Evolutionary conservation across 2,113 vertebrate species (phyloP).

Genomic region (Seriola quinqueradiata): DNA sequence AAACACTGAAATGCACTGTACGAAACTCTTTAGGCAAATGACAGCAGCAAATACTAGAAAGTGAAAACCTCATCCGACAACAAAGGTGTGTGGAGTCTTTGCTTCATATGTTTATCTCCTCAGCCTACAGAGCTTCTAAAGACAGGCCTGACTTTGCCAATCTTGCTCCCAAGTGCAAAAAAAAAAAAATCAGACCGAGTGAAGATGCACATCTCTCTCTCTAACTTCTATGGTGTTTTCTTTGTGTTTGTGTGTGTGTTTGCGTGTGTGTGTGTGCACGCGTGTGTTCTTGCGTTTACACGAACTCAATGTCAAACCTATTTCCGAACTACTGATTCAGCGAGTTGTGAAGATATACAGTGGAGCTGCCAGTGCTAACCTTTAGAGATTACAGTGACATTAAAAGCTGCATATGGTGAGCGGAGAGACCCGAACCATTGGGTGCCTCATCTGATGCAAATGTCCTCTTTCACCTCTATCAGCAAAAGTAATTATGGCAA

Average conservation of each 20-base stretch:
- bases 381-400: constrained; percentile 81
- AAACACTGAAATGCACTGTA: neutral
- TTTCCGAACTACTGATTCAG: constrained; percentile 77
- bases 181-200: neutral
- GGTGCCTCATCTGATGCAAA: constrained; percentile 77
- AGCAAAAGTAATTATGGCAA: constrained; percentile 84
- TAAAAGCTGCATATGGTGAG: constrained; percentile 73
- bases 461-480: constrained; percentile 82
- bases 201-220: constrained; percentile 33
- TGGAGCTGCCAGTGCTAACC: constrained; percentile 66
- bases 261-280: neutral
- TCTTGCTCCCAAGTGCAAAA: constrained; percentile 1
- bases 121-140: constrained; percentile 7
- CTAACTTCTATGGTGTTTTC: neutral
- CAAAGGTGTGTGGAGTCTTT: neutral
- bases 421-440: constrained; percentile 48
- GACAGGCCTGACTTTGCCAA: constrained; percentile 33
- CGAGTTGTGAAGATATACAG: constrained; percentile 56
- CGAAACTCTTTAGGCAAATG: neutral
- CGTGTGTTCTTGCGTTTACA: constrained; percentile 11
- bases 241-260: constrained; percentile 3
- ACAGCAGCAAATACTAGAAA: constrained; percentile 6
- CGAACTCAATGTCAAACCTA: constrained; percentile 76
- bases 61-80: constrained; percentile 10
- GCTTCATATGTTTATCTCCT: constrained; percentile 8